Percentiles rank a stretch among this genome's conserved stretches.
phyloP scores from a whole-genome alignment of 1,140 invertebrate genomes.

The Heliothis virescens region DNA sequence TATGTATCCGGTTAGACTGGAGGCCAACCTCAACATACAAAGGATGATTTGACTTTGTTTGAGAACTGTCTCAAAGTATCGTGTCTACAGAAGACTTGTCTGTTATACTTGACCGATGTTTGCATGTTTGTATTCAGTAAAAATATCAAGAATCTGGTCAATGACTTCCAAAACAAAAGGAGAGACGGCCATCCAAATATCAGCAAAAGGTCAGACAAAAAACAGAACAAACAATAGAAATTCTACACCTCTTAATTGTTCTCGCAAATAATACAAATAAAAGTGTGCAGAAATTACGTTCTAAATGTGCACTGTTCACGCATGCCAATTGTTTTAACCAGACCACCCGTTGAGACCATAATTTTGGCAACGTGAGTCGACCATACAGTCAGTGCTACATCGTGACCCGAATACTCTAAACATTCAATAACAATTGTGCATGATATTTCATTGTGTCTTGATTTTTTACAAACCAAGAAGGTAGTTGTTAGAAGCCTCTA shows the following conservation, averaged over 20 bases:
- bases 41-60: too few species aligned
- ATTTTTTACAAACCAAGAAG: slow-evolving; percentile 5
- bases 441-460: slow-evolving; percentile 12
- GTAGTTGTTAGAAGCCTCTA: slow-evolving; percentile 6
- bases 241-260: slow-evolving; percentile 6
- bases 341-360: slow-evolving; percentile 20
- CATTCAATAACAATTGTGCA: slow-evolving; percentile 23
- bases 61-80: too few species aligned
- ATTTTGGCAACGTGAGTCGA: slow-evolving; percentile 30
- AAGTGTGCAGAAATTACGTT: background rate
- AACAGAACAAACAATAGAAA: background rate
- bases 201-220: slow-evolving; percentile 13
- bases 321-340: slow-evolving; percentile 21
- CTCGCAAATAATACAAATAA: slow-evolving; percentile 4
- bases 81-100: too few species aligned
- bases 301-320: background rate
- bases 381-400: background rate
- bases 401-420: slow-evolving; percentile 21
- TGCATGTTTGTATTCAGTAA: background rate
- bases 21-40: too few species aligned
- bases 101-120: background rate
- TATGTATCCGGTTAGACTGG: too few species aligned
- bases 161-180: slow-evolving; percentile 7
- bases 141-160: background rate
- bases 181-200: slow-evolving; percentile 1